These are phyloP conservation scores for Cantharis lateralis DNA, from an alignment of 2,888 invertebrate genomes.

Conservation along the genomic window DNA sequence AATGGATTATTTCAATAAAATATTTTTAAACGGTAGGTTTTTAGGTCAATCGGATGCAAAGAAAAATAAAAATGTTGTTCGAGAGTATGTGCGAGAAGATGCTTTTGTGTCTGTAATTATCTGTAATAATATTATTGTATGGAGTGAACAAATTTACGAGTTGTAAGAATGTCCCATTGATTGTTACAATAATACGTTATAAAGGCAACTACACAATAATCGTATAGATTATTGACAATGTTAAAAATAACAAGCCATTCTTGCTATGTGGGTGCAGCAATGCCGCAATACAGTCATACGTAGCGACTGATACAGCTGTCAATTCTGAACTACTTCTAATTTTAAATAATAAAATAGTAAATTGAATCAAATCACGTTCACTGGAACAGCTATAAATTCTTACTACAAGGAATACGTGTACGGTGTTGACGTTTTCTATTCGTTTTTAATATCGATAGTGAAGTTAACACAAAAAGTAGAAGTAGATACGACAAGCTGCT, in stretches of 20 bases:
- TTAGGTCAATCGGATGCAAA: neutral
- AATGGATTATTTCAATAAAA: neutral
- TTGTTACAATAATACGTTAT: constrained; percentile 14
- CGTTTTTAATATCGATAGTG: constrained; percentile 20
- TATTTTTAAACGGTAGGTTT: neutral
- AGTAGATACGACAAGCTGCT: constrained; percentile 22
- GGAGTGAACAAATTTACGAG: constrained; percentile 1
- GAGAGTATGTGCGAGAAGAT: neutral
- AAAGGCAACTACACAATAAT: constrained; percentile 16
- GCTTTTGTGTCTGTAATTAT: neutral
- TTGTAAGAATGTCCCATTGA: constrained; percentile 7
- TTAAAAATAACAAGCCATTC: constrained; percentile 34
- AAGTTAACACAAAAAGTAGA: constrained; percentile 18
- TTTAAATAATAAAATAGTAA: constrained; percentile 41
- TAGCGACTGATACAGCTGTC: constrained; percentile 37
- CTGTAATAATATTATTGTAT: constrained; percentile 1
- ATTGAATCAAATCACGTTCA: constrained; percentile 39
- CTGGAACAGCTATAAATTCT: constrained; percentile 16
- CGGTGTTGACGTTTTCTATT: constrained; percentile 14
- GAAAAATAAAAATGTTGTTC: neutral
- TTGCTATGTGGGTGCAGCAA: constrained; percentile 42
- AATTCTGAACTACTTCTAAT: constrained; percentile 41
- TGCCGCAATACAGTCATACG: constrained; percentile 40
- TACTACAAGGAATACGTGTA: constrained; percentile 26
- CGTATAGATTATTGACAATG: constrained; percentile 21